A percentile compares a stretch with the other conserved stretches of the same genome.
Conservation (phyloP, 2,797 vertebrate species). For the Botia almorhae region DNA sequence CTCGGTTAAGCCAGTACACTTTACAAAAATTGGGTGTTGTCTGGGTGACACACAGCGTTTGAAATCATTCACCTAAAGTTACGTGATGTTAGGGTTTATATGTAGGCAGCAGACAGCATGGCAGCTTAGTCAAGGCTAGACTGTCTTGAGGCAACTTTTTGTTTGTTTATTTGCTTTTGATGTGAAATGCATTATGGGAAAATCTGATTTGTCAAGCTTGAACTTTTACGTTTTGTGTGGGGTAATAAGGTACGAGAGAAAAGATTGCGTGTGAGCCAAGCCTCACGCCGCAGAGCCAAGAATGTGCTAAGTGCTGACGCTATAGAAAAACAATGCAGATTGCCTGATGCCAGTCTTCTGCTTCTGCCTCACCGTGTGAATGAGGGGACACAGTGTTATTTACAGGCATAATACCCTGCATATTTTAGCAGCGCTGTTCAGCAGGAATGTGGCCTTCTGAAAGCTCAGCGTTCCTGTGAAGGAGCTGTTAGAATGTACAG, state of each 20-base stretch:
- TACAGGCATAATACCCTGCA: constrained; percentile 41
- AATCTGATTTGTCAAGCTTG: constrained; percentile 46
- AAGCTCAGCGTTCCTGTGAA: constrained; percentile 26
- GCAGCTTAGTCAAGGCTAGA: background rate
- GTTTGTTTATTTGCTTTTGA: background rate
- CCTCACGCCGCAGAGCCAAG: constrained; percentile 41
- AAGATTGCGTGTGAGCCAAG: constrained; percentile 43
- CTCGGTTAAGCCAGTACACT: background rate
- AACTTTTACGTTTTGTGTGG: constrained; percentile 29
- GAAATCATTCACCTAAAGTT: background rate
- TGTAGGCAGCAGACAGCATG: background rate
- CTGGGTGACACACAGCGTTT: background rate
- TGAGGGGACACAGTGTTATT: constrained; percentile 50
- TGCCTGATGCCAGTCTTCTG: constrained; percentile 56
- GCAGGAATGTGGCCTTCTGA: constrained; percentile 37
- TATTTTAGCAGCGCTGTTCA: constrained; percentile 45
- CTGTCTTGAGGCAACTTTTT: background rate
- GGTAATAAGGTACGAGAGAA: constrained; percentile 16
- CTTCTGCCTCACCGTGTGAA: constrained; percentile 46
- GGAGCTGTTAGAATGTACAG: constrained; percentile 25
- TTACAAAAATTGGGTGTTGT: background rate
- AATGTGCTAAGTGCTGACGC: constrained; percentile 59
- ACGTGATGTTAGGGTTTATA: background rate
- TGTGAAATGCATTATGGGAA: constrained; percentile 38
- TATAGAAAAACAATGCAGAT: constrained; percentile 61